Evolutionary conservation across 2,797 vertebrate genomes (phyloP), one percentile per base, ranked within the genome.

Genomic region (Gallinago stenura): DNA sequence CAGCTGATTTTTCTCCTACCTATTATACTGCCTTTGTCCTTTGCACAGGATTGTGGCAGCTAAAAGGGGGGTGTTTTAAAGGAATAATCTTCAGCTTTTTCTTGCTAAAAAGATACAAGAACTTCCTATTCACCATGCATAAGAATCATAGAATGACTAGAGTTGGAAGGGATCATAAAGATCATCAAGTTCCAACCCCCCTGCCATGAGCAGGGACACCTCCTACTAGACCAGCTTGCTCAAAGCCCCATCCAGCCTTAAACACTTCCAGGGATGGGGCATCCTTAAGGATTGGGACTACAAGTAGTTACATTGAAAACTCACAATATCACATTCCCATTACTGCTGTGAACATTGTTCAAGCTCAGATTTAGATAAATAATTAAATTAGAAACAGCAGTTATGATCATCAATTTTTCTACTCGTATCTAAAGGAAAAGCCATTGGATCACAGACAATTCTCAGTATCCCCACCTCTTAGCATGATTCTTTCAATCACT

Each of bases 351-450:
- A 83, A 57, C 3, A 3, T 58, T 46, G 60, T 30, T 85, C 37
- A 81, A 73, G 41, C 10, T 87, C 15, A 43, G 31, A 93, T 70
- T 56, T 61, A 65, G 39, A 30, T 31, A 79, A 76, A 12, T 39
- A 87, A 60, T 43, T 72, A 70, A 91, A 78, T 31, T n/a, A 64
- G 53, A 87, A 87, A 72, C 3, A 81, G 22, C 33, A 73, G 60
- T 69, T 78, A 71, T 1, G 26, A 31, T 50, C 10, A 70, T 83
- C 12, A 72, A 2, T 66, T 95, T 82, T 84, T 72, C 45, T 85
- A n/a, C 15, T 54, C 26, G 7, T 7, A 72, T 6, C 9, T 45
- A 87, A 65, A 22, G 33, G 21, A 86, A 81, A 78, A 81, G 7
- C 41, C 31, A 9, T 0, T 53, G 69, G 37, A 54, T 60, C 48